Percentiles rank a stretch among this genome's conserved stretches.
These are phyloP conservation scores for Lepidurus couesii DNA, from an alignment of 1,140 invertebrate species.

Conservation along the genomic window DNA sequence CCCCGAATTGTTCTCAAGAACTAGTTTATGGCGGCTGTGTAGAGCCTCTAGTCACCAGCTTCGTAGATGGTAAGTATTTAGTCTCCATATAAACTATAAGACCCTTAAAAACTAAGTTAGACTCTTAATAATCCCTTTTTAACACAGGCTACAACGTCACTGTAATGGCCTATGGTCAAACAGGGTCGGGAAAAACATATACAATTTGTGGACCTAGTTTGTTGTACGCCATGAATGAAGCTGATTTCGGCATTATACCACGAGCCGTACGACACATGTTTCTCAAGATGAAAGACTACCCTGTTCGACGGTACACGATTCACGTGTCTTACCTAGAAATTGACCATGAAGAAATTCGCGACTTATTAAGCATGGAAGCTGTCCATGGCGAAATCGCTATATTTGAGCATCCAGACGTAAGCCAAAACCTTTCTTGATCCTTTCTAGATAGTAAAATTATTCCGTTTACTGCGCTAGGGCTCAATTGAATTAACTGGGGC, in stretches of 20 bases:
- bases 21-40: constrained; percentile 26
- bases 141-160: constrained; percentile 59
- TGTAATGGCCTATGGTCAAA: constrained; percentile 69
- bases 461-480: constrained; percentile 35
- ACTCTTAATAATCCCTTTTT: background rate
- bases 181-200: constrained; percentile 69
- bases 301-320: constrained; percentile 37
- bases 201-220: constrained; percentile 67
- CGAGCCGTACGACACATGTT: constrained; percentile 67
- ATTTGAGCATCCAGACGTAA: constrained; percentile 30
- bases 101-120: background rate
- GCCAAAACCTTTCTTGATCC: background rate
- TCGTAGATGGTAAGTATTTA: constrained; percentile 29
- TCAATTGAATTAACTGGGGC: constrained; percentile 44
- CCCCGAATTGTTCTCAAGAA: constrained; percentile 31
- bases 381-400: constrained; percentile 33
- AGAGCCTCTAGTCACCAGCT: constrained; percentile 32
- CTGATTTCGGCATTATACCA: constrained; percentile 68
- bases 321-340: constrained; percentile 59
- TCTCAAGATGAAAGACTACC: constrained; percentile 50
- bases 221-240: constrained; percentile 59
- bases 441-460: background rate
- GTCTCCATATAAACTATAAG: constrained; percentile 5
- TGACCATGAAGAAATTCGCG: constrained; percentile 59
- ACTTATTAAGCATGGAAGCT: constrained; percentile 46